Percentiles rank a stretch among this genome's conserved stretches.
Evolutionary conservation across 2,113 vertebrate genomes (phyloP).

Genomic region (Vulpes ferrilata): DNA sequence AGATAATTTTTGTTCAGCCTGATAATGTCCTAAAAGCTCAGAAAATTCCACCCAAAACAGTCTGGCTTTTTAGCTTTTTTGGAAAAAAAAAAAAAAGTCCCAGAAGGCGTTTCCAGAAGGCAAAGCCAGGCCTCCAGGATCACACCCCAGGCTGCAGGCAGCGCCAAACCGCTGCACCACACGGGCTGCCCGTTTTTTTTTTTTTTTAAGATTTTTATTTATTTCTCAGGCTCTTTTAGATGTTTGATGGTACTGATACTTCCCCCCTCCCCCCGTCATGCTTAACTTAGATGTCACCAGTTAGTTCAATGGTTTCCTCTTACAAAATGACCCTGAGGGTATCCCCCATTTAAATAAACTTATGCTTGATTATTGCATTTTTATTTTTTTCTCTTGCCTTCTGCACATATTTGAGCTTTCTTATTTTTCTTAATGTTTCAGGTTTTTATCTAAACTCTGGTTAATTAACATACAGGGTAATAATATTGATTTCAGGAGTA

Average conservation of each 20-base stretch:
- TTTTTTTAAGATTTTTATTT: too few relatives aligned
- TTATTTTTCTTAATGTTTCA: not conserved
- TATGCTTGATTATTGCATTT: not conserved
- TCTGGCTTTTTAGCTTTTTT: not conserved
- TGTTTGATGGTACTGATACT: not conserved
- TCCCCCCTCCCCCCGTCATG: not conserved
- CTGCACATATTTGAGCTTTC: not conserved
- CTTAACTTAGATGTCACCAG: not conserved
- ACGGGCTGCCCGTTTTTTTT: too few relatives aligned
- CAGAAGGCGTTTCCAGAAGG: constrained; percentile 18
- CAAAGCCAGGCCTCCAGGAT: not conserved
- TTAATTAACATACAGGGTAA: not conserved
- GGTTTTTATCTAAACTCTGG: not conserved
- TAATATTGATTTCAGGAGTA: not conserved
- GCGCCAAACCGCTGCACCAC: too few relatives aligned
- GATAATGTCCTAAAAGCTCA: not conserved
- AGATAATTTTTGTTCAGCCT: not conserved
- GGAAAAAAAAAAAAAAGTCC: not conserved
- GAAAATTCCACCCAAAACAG: not conserved
- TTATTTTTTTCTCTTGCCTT: not conserved
- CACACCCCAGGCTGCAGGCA: too few relatives aligned
- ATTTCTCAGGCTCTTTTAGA: not conserved
- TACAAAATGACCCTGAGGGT: not conserved
- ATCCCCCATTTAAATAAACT: not conserved
- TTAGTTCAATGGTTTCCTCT: not conserved